phyloP scores from a whole-genome alignment of 2,888 invertebrate genomes.

The Seladonia tumulorum region DNA sequence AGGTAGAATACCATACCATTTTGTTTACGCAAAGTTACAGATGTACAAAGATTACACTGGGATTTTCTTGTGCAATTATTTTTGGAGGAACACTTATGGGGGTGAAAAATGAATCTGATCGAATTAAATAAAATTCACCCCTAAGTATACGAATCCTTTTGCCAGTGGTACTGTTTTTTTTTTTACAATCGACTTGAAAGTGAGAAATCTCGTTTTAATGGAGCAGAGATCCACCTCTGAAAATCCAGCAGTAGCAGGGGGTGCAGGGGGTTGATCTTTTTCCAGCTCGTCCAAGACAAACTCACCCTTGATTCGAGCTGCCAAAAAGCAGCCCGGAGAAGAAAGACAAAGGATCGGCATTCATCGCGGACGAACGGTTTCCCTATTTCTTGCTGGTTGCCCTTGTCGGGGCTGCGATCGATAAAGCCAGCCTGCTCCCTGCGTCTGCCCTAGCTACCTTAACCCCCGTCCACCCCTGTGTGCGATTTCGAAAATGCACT shows the following conservation, averaged over 20 bases:
- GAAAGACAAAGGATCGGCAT: slow-evolving; percentile 68
- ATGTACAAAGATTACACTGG: too few species aligned
- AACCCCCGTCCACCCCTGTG: slow-evolving; percentile 59
- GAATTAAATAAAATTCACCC: too few species aligned
- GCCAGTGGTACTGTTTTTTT: neutral
- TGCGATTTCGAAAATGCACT: slow-evolving; percentile 54
- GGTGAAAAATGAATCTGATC: too few species aligned
- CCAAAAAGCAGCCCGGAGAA: neutral
- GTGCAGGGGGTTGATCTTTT: neutral
- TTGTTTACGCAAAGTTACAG: too few species aligned
- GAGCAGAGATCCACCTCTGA: neutral
- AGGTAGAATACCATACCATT: too few species aligned
- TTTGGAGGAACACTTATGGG: too few species aligned
- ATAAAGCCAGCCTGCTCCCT: slow-evolving; percentile 67
- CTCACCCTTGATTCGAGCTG: neutral
- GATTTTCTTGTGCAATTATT: too few species aligned
- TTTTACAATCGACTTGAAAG: neutral
- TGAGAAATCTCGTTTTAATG: too few species aligned
- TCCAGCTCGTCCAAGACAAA: neutral
- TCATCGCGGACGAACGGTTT: slow-evolving; percentile 69
- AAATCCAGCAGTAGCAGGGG: neutral
- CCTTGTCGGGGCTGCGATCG: slow-evolving; percentile 72
- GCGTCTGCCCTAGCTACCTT: slow-evolving; percentile 56
- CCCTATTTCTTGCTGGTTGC: slow-evolving; percentile 74
- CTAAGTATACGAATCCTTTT: too few species aligned